Percentiles rank a stretch among this genome's conserved stretches.
Evolutionary conservation across 2,797 vertebrate species (phyloP).

Genomic region (Glossophaga mutica): DNA sequence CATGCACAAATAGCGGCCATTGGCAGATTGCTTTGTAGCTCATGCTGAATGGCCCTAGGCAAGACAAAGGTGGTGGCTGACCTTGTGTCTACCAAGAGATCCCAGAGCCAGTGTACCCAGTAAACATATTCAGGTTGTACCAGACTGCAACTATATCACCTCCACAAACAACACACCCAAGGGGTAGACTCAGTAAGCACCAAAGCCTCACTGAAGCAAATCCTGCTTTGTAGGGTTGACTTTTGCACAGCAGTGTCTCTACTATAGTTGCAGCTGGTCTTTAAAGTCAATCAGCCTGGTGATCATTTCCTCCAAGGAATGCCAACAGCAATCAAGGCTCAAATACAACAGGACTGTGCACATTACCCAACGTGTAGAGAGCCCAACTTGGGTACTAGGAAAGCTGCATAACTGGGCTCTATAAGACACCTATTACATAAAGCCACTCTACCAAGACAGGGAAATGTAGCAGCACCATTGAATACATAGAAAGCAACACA

Average conservation of each 20-base stretch:
- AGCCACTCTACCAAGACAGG: background rate
- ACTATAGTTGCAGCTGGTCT: background rate
- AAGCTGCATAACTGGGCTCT: background rate
- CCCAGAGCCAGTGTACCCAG: background rate
- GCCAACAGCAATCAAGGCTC: background rate
- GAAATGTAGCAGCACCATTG: background rate
- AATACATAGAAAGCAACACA: background rate
- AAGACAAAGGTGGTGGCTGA: background rate
- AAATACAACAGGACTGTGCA: background rate
- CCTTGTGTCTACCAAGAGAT: background rate
- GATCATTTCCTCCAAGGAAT: background rate
- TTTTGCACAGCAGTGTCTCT: background rate
- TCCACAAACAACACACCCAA: background rate
- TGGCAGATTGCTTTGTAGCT: background rate
- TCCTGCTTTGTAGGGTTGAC: background rate
- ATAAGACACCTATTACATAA: background rate
- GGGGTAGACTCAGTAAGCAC: background rate
- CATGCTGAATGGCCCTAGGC: background rate
- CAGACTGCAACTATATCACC: background rate
- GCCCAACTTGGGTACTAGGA: background rate
- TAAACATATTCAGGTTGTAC: background rate
- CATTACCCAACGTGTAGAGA: background rate
- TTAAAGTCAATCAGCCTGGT: background rate
- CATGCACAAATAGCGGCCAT: background rate
- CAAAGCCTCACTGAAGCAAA: background rate